Evolutionary conservation across 1,140 invertebrate genomes (phyloP), one percentile per base, ranked within the genome.

Genomic region (Halesus radiatus): DNA sequence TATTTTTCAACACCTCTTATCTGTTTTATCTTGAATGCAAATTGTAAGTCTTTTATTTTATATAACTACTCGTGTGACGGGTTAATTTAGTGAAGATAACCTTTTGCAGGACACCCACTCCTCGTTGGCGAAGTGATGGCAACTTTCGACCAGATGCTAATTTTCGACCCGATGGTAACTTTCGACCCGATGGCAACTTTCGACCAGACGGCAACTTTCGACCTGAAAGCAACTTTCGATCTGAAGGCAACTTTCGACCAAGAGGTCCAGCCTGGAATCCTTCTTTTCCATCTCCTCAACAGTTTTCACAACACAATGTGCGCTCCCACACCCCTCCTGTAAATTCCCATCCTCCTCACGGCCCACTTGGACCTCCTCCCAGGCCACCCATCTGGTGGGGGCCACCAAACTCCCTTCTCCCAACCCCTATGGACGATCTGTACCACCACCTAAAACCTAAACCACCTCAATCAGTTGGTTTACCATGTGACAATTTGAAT

Each of bases 361-460:
- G 37, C 18, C 68, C 68, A 53, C 45, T 50, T 0, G 45, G 50
- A 4, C 26, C 75, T 37, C n/a, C 37, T 16, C 20, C 60, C 75
- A 20, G 18, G 29, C 20, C 26, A 8, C 56, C 56, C 50, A 20
- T 32, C 32, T 58, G 20, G 23, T 58, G 22, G 26, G 29, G 52
- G 13, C 22, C 37, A 15, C 10, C 20, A 29, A 3, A 22, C 23
- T 7, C 18, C n/a, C 29, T 79, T 15, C 53, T 32, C 5, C 52
- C 32, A 32, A n/a, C 64, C n/a, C 50, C 56, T 53, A n/a, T 37
- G 7, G 20, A 29, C 8, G 22, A 22, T n/a, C 10, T 13, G 26
- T 85, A 70, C 20, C 20, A 80, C 16, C 50, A 54, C 4, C 53
- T 76, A 13, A 50, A 76, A 68, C 53, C 50, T 53, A 80, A 70